Percentiles rank a stretch among this genome's conserved stretches.
Conservation (phyloP, 2,113 vertebrate species). For the Gulo gulo region DNA sequence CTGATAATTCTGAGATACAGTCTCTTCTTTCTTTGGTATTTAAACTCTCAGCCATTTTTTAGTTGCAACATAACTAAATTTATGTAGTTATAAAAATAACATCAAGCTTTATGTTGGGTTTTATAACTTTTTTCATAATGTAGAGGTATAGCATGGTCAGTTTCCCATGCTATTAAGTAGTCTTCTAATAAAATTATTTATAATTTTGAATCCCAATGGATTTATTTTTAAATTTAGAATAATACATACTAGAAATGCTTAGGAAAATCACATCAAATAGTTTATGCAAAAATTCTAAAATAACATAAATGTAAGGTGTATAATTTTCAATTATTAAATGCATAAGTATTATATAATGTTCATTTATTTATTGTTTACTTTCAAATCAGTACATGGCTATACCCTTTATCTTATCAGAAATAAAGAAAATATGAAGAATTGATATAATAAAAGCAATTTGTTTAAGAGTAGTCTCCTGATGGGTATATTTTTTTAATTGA, state of each 20-base stretch:
- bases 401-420: conserved; percentile 11
- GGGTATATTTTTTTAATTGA: not conserved
- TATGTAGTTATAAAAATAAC: not conserved
- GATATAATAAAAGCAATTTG: not conserved
- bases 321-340: not conserved
- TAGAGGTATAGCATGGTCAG: not conserved
- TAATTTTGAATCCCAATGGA: not conserved
- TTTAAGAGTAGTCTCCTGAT: not conserved
- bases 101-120: not conserved
- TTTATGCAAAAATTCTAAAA: not conserved
- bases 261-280: not conserved
- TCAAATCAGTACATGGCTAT: not conserved
- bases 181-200: not conserved
- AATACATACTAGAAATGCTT: not conserved
- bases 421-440: not conserved
- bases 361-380: not conserved
- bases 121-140: not conserved
- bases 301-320: not conserved
- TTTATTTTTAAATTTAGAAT: not conserved
- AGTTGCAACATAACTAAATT: not conserved
- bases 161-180: not conserved
- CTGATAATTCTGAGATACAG: not conserved
- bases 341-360: not conserved
- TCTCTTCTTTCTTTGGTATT: not conserved
- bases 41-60: not conserved